A percentile compares a stretch with the other conserved stretches of the same genome.
Evolutionary conservation across 2,888 invertebrate genomes (phyloP).

Genomic region (Callosobruchus maculatus): DNA sequence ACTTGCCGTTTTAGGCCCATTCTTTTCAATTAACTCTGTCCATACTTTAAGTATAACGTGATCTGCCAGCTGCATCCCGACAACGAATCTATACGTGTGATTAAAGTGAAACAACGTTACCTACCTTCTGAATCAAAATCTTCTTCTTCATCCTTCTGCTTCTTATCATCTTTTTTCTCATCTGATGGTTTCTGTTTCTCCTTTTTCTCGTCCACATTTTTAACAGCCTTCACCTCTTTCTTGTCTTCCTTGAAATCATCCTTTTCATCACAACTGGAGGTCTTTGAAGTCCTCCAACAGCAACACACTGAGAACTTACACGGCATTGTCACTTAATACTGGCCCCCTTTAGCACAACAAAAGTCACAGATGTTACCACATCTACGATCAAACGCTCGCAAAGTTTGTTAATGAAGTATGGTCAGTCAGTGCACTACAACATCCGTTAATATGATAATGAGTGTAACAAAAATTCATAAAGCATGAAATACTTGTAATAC

Average conservation of each 20-base stretch:
- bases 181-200: neutral
- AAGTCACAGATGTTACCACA: neutral
- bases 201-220: neutral
- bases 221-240: neutral
- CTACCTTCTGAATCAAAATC: neutral
- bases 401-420: neutral
- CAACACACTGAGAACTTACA: neutral
- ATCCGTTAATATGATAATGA: too few species aligned
- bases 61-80: too few species aligned
- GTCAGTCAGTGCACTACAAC: too few species aligned
- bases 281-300: neutral
- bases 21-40: too few species aligned
- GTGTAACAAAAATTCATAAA: too few species aligned
- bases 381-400: neutral
- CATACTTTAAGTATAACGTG: too few species aligned
- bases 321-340: neutral
- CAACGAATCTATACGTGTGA: too few species aligned
- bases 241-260: neutral
- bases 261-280: neutral
- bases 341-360: neutral
- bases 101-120: neutral
- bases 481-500: too few species aligned
- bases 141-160: neutral
- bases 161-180: neutral
- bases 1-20: too few species aligned